These are phyloP conservation scores for Nycticorax nycticorax DNA, from an alignment of 2,113 vertebrate species.

Conservation along the genomic window DNA sequence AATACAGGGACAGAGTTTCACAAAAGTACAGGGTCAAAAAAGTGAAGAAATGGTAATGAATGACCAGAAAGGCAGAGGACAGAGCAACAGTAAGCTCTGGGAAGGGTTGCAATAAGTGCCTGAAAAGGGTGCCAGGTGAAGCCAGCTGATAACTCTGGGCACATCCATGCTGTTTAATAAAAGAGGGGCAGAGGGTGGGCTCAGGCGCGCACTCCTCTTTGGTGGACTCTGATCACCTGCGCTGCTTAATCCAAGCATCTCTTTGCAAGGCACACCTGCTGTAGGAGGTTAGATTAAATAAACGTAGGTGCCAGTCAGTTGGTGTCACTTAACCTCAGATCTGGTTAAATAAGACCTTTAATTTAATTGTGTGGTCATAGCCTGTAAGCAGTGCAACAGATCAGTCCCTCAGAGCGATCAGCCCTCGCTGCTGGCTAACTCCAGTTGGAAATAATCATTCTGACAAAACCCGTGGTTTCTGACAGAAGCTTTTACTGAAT, in stretches of 20 bases:
- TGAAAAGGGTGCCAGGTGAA: not conserved
- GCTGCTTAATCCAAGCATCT: not conserved
- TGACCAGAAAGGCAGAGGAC: not conserved
- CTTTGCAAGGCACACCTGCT: not conserved
- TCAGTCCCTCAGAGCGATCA: not conserved
- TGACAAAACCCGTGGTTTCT: not conserved
- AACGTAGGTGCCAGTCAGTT: not conserved
- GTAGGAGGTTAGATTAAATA: not conserved
- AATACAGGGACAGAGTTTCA: not conserved
- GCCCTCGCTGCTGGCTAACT: not conserved
- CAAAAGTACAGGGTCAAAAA: not conserved
- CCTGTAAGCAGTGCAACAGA: not conserved
- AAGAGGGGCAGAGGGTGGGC: not conserved
- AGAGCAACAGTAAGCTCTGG: not conserved
- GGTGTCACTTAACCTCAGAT: not conserved
- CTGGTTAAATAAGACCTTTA: not conserved
- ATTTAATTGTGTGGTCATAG: not conserved
- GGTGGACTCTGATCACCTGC: not conserved
- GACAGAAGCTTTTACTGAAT: not conserved
- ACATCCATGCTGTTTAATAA: not conserved
- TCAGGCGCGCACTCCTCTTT: not conserved
- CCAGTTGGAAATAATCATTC: not conserved
- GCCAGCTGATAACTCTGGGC: accelerated
- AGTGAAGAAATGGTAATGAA: not conserved
- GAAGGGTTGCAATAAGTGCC: not conserved